These are phyloP conservation scores for Tigriopus japonicus DNA, from an alignment of 1,140 invertebrate genomes.

Conservation along the genomic window DNA sequence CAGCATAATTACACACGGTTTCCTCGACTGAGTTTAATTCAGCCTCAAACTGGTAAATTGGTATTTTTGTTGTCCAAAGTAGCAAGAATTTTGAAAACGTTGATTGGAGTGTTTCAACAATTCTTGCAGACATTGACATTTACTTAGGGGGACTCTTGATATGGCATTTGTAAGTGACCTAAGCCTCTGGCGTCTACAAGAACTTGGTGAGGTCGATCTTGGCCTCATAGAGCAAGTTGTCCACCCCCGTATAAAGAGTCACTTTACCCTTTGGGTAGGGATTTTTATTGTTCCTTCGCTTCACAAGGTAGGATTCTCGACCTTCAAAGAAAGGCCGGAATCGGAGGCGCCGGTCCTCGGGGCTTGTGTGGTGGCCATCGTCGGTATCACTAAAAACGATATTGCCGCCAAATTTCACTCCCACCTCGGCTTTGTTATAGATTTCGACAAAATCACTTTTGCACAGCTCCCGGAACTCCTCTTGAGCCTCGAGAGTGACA, in stretches of 20 bases:
- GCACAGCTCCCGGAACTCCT: slow-evolving; percentile 1
- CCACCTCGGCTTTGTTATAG: neutral
- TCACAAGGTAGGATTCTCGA: neutral
- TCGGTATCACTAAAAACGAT: neutral
- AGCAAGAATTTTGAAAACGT: no score
- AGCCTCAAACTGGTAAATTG: no score
- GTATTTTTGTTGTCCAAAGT: no score
- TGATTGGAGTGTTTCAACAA: no score
- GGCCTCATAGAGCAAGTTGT: neutral
- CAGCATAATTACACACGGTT: no score
- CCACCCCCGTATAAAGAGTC: neutral
- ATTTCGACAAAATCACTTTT: slow-evolving; percentile 2
- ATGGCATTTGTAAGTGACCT: no score
- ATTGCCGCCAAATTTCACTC: slow-evolving; percentile 6
- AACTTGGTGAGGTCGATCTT: slow-evolving; percentile 9
- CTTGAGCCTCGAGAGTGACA: slow-evolving; percentile 1
- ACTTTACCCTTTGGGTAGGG: slow-evolving; percentile 8
- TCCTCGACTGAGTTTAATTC: no score
- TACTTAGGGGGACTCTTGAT: no score
- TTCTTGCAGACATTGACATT: no score
- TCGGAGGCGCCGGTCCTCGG: neutral
- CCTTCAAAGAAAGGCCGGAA: slow-evolving; percentile 3
- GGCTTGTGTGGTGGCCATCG: neutral
- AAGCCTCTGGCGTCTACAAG: neutral
- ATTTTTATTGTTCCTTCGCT: slow-evolving; percentile 2